Percentiles rank a stretch among this genome's conserved stretches.
Evolutionary conservation across 2,113 vertebrate genomes (phyloP).

Genomic region (Gallinago undulata): DNA sequence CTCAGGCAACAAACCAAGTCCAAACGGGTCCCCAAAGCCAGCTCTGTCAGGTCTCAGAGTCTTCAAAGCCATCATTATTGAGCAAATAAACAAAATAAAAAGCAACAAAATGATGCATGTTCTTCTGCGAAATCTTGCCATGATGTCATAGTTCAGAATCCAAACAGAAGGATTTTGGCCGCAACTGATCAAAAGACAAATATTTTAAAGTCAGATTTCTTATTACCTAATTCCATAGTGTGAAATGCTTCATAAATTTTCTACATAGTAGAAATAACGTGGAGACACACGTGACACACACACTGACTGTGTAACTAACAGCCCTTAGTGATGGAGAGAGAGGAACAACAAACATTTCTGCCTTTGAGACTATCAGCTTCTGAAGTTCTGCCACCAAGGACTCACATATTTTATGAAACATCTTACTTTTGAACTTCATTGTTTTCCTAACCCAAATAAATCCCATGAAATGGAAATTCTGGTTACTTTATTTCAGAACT

Average conservation of each 20-base stretch:
- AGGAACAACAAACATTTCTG: background rate
- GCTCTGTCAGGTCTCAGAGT: conserved; percentile 81
- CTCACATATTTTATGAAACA: background rate
- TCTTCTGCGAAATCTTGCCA: conserved; percentile 92
- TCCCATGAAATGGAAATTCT: background rate
- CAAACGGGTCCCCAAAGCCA: conserved; percentile 76
- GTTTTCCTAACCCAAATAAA: background rate
- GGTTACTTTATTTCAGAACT: background rate
- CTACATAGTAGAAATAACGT: background rate
- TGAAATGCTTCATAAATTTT: background rate
- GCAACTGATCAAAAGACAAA: conserved; percentile 66
- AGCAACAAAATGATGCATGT: conserved; percentile 82
- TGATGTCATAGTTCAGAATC: conserved; percentile 81
- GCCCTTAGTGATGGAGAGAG: background rate
- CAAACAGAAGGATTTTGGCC: conserved; percentile 38
- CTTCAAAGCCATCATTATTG: conserved; percentile 87
- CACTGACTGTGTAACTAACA: background rate
- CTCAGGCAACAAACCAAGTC: conserved; percentile 76
- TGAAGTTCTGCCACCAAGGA: background rate
- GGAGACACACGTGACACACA: background rate
- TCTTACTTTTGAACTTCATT: background rate
- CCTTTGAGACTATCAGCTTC: background rate
- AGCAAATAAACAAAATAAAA: conserved; percentile 85
- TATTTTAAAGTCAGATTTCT: conserved; percentile 52
- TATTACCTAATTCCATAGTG: background rate